Percentiles rank a stretch among this genome's conserved stretches.
These are phyloP conservation scores for Varecia variegata DNA, from an alignment of 2,797 vertebrate species.

Conservation along the genomic window DNA sequence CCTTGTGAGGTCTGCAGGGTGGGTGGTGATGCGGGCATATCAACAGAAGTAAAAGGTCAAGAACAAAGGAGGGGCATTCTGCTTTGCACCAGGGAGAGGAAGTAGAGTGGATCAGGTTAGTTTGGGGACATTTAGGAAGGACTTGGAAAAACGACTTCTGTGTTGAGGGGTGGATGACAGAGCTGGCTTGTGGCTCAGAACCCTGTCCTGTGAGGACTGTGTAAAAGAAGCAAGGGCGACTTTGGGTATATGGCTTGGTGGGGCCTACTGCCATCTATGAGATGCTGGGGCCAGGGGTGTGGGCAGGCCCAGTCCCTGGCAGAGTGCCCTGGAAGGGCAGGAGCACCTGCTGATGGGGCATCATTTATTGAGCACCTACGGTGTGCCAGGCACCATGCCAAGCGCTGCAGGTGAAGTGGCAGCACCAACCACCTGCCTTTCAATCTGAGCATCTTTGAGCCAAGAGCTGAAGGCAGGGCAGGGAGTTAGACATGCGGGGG, in stretches of 20 bases:
- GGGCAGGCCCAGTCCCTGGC: neutral
- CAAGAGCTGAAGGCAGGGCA: neutral
- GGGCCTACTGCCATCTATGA: neutral
- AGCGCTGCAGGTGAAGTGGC: neutral
- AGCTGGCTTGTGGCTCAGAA: neutral
- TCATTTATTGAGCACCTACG: accelerated
- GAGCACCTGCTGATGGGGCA: neutral
- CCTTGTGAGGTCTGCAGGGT: neutral
- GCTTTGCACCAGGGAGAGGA: neutral
- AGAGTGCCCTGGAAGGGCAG: accelerated
- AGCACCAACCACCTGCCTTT: accelerated
- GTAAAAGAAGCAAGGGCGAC: neutral
- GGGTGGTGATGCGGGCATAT: neutral
- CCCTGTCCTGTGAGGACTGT: neutral
- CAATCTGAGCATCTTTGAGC: neutral
- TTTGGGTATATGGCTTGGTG: neutral
- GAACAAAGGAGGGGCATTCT: neutral
- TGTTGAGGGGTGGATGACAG: neutral
- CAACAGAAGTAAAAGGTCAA: neutral
- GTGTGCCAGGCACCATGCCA: neutral
- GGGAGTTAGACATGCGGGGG: neutral
- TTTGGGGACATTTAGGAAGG: neutral
- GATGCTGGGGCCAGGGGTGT: neutral
- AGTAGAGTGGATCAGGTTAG: neutral
- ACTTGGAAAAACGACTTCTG: neutral